Percentiles rank a stretch among this genome's conserved stretches.
phyloP scores from a whole-genome alignment of 2,113 vertebrate species.

The Noctilio leporinus region DNA sequence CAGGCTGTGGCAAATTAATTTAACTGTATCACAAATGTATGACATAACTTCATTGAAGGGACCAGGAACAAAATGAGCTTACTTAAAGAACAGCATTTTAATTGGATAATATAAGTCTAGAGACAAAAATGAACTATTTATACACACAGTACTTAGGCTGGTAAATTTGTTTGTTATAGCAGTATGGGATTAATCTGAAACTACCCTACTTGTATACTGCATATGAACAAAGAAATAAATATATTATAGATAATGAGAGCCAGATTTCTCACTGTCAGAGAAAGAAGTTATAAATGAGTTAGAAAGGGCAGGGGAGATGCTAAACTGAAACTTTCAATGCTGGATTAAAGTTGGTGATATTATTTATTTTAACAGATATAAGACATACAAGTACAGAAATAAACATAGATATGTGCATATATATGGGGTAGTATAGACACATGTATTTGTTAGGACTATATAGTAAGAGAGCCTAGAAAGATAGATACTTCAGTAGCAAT shows the following conservation, averaged over 20 bases:
- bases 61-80: background rate
- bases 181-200: background rate
- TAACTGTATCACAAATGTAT: background rate
- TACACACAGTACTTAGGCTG: background rate
- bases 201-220: background rate
- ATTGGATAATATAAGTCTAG: background rate
- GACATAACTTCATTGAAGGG: background rate
- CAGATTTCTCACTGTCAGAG: background rate
- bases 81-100: background rate
- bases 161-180: background rate
- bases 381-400: background rate
- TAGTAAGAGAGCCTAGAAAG: background rate
- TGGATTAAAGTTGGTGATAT: background rate
- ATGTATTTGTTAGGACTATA: background rate
- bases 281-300: background rate
- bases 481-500: background rate
- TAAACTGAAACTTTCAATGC: background rate
- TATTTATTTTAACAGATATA: background rate
- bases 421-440: background rate
- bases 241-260: background rate
- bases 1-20: background rate
- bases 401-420: background rate
- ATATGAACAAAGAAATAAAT: background rate
- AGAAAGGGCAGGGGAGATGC: background rate
- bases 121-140: background rate